A percentile compares a stretch with the other conserved stretches of the same genome.
Conservation (phyloP, 2,113 vertebrate genomes). For the Budorcas taxicolor region DNA sequence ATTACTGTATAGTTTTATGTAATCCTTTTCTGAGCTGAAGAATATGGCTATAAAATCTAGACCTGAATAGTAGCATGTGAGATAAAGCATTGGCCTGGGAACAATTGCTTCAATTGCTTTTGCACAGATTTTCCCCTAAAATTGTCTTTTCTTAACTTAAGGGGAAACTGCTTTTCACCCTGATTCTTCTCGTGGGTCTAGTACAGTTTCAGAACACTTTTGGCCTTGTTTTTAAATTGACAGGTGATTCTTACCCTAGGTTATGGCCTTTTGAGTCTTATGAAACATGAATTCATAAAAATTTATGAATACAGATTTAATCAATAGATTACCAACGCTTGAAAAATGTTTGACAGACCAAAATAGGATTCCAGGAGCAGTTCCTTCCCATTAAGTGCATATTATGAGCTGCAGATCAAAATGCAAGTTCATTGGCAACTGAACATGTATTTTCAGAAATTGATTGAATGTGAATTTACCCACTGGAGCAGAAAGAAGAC, state of each 20-base stretch:
- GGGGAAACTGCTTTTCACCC: neutral
- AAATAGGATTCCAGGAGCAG: conserved; percentile 20
- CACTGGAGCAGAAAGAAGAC: conserved; percentile 49
- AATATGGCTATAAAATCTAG: conserved; percentile 26
- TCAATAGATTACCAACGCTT: conserved; percentile 57
- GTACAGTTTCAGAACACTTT: conserved; percentile 13
- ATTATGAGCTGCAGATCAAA: conserved; percentile 47
- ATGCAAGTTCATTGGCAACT: conserved; percentile 23
- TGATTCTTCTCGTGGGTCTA: neutral
- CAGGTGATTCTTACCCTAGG: conserved; percentile 49
- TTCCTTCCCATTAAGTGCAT: conserved; percentile 40
- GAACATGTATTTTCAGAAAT: conserved; percentile 47
- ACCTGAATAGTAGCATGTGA: neutral
- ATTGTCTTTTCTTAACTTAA: conserved; percentile 24
- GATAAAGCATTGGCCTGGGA: conserved; percentile 16
- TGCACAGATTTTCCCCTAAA: conserved; percentile 4
- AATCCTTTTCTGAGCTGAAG: neutral
- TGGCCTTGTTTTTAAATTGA: conserved; percentile 35
- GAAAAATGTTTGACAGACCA: conserved; percentile 44
- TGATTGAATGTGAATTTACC: conserved; percentile 61
- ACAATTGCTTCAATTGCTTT: conserved; percentile 26
- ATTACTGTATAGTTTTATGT: neutral
- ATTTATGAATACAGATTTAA: conserved; percentile 59
- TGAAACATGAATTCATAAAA: conserved; percentile 56
- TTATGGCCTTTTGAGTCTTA: conserved; percentile 50